These are phyloP conservation scores for Mormyrops attenuatus DNA, from an alignment of 2,797 vertebrate genomes.

Conservation along the genomic window DNA sequence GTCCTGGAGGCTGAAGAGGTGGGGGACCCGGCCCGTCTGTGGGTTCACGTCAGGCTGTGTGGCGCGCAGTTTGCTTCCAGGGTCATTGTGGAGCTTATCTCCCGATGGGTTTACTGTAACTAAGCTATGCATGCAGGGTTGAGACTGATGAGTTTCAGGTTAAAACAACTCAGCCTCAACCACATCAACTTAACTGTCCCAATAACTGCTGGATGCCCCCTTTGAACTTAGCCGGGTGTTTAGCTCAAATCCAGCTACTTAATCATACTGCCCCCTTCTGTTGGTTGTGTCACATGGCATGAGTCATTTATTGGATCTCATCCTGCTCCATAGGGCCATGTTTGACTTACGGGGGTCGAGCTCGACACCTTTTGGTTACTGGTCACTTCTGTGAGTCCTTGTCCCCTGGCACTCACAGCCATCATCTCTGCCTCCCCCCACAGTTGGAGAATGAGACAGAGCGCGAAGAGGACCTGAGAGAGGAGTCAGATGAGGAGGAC, in stretches of 20 bases:
- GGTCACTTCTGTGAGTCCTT: neutral
- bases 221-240: neutral
- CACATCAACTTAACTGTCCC: neutral
- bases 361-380: neutral
- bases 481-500: conserved; percentile 91
- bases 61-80: neutral
- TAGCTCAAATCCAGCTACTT: neutral
- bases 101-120: neutral
- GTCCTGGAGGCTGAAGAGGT: conserved; percentile 78
- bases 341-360: neutral
- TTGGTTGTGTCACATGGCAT: neutral
- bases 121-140: neutral
- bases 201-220: neutral
- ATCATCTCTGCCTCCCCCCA: neutral
- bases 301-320: neutral
- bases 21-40: neutral
- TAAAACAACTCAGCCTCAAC: neutral
- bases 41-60: neutral
- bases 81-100: neutral
- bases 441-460: conserved; percentile 71
- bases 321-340: neutral
- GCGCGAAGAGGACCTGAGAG: conserved; percentile 70
- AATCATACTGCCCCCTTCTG: neutral
- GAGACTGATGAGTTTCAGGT: neutral
- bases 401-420: neutral